Evolutionary conservation across 2,113 vertebrate species (phyloP).

Genomic region (Reinhardtius hippoglossoides): DNA sequence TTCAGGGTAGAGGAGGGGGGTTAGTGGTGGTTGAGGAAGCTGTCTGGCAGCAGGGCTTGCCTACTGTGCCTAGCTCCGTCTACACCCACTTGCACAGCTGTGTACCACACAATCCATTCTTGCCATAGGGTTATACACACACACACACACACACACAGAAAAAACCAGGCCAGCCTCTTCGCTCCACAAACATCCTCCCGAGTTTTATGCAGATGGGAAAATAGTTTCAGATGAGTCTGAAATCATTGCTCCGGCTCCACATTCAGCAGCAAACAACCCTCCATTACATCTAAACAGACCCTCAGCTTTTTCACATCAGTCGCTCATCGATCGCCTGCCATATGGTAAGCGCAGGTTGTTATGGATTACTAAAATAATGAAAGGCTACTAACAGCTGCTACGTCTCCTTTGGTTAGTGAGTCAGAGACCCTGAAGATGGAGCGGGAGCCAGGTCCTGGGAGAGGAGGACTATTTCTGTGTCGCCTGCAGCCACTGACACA

Average conservation of each 20-base stretch:
- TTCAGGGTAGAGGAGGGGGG: constrained; percentile 1
- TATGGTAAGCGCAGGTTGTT: constrained; percentile 64
- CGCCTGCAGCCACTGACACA: constrained; percentile 79
- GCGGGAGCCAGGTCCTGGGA: constrained; percentile 57
- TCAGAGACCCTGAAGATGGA: constrained; percentile 71
- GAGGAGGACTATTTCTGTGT: constrained; percentile 80
- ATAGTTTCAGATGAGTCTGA: constrained; percentile 28
- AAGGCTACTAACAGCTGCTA: constrained; percentile 54
- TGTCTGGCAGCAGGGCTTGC: constrained; percentile 74
- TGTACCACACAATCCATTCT: constrained; percentile 67
- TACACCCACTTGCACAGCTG: constrained; percentile 77
- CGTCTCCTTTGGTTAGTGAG: constrained; percentile 64
- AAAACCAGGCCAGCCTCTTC: constrained; percentile 12
- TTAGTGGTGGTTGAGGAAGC: constrained; percentile 56
- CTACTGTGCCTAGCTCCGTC: constrained; percentile 60
- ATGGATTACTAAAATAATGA: constrained; percentile 70
- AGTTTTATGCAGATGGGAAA: constrained; percentile 24
- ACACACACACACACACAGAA: constrained; percentile 9
- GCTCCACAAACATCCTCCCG: constrained; percentile 24
- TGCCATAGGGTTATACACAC: constrained; percentile 66
- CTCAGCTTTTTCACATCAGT: constrained; percentile 52
- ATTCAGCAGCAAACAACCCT: constrained; percentile 47
- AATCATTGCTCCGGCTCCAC: constrained; percentile 23
- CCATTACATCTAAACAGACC: constrained; percentile 54
- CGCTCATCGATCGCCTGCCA: constrained; percentile 61